phyloP scores from a whole-genome alignment of 2,113 vertebrate species.

The human region DNA sequence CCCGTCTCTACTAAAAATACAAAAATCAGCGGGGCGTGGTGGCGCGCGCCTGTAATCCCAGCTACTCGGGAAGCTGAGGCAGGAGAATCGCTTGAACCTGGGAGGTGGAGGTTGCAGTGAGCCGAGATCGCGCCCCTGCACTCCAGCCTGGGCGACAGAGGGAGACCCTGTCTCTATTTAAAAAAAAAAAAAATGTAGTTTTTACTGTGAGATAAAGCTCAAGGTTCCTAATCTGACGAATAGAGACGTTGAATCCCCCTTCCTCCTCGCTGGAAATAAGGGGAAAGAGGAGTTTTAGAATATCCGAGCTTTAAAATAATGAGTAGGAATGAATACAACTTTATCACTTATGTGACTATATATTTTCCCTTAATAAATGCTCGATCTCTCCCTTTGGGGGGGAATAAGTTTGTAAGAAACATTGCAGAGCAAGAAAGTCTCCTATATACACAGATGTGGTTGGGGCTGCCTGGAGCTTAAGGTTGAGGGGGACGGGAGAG shows the following conservation, averaged over 20 bases:
- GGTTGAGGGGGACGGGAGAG: too few species aligned
- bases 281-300: background rate
- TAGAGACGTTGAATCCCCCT: background rate
- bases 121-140: too few species aligned
- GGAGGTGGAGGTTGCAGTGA: too few species aligned
- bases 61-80: too few species aligned
- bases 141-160: too few species aligned
- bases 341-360: background rate
- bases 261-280: background rate
- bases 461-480: background rate
- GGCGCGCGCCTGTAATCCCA: too few species aligned
- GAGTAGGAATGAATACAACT: background rate
- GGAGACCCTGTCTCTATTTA: too few species aligned
- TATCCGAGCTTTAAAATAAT: background rate
- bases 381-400: background rate
- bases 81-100: too few species aligned
- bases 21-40: too few species aligned
- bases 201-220: background rate
- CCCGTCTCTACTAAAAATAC: too few species aligned
- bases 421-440: background rate
- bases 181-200: background rate
- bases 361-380: background rate
- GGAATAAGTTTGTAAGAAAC: background rate
- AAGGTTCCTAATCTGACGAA: background rate
- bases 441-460: background rate